Base-by-base conservation (phyloP, 2,888 invertebrate genomes). In the Chloroclystis v-ata region DNA sequence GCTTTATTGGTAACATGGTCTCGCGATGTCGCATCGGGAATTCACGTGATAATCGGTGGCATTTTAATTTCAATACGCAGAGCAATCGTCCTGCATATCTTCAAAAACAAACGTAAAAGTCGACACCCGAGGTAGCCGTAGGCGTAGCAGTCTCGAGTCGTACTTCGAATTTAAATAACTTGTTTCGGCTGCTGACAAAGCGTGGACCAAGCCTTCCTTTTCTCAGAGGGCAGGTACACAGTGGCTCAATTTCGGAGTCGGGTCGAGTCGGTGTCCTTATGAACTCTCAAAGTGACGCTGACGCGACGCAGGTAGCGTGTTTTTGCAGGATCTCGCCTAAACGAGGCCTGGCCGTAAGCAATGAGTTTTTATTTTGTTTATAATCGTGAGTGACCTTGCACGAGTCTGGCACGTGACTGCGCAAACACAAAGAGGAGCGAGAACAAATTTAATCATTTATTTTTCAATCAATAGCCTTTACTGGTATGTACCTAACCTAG, bases 101-200 rank as follows among this genome's bases (percentile, higher is more conserved):
- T 51, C 57, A 65, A 66, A 62, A 65, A 67, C 63, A 61, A 54
- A 49, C 45, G 49, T 52, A 37, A 54, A 43, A 48, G 49, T 52
- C 44, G 55, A 59, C 57, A 58, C 47, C 41, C 52, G 60, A 37
- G 38, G 41, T 59, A 54, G 59, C 62, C 66, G 75, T 72, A 73
- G 75, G 72, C 71, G 77, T 70, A 68, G 65, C 67, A 63, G 67
- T 63, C 64, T 63, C 59, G 63, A 67, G 66, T 64, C 72, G 72
- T 72, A 70, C 67, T 61, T 65, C 66, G 67, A 75, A 83, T 84
- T 83, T 83, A 75, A 83, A 86, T 83, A 86, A 84, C 85, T 78
- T 69, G 85, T 84, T 85, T 77, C 66, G 71, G 77, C 79, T 79
- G 49, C 79, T 80, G 77, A 81, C 82, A 72, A 78, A 78, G 75